phyloP scores from a whole-genome alignment of 1,140 invertebrate genomes.

The Diorhabda elongata region DNA sequence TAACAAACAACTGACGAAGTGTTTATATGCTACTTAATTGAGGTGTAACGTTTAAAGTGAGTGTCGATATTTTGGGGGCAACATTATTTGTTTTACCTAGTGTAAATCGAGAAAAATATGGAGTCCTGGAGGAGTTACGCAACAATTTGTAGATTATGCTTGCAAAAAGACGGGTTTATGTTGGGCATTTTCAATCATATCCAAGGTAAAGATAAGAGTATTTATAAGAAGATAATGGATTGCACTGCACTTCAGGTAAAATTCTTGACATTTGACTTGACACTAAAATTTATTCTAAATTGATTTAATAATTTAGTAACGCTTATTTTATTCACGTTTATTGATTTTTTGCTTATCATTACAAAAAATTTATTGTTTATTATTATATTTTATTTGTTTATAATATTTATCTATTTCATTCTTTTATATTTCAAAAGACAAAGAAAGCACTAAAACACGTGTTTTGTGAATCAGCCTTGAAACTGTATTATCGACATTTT shows the following conservation, averaged over 20 bases:
- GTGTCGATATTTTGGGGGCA: background rate
- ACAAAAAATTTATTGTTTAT: too few relatives aligned
- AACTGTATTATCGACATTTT: constrained; percentile 3
- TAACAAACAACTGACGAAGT: background rate
- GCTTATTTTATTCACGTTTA: background rate
- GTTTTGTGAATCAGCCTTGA: background rate
- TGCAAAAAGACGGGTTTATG: constrained; percentile 54
- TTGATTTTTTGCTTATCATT: background rate
- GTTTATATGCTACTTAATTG: background rate
- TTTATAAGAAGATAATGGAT: constrained; percentile 47
- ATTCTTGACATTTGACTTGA: constrained; percentile 10
- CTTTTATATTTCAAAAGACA: background rate
- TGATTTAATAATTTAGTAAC: background rate
- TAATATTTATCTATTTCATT: background rate
- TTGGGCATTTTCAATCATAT: constrained; percentile 54
- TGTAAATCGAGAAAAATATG: background rate
- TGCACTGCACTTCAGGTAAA: constrained; percentile 47
- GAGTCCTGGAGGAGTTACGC: constrained; percentile 45
- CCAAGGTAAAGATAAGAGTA: constrained; percentile 44
- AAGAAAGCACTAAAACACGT: background rate
- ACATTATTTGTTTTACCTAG: background rate
- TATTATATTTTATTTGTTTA: background rate
- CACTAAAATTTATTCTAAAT: background rate
- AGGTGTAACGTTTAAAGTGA: background rate
- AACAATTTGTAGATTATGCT: constrained; percentile 55